Conservation (phyloP, 2,888 invertebrate species). For the Caenorhabditis doughertyi region DNA sequence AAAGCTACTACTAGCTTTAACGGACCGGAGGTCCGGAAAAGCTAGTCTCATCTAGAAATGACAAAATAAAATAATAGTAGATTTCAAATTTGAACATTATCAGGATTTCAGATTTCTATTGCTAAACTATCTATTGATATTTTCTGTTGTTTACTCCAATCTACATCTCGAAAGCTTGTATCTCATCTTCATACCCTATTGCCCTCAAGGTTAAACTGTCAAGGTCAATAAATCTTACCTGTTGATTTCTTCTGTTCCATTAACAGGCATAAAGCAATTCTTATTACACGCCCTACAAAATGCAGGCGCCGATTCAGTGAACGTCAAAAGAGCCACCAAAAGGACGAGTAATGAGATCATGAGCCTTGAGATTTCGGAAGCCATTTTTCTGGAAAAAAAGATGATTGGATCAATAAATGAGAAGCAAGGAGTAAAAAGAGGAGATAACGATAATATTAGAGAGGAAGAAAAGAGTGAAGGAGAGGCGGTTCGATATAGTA, state of each 20-base stretch:
- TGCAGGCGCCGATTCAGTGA: constrained; percentile 60
- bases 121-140: background rate
- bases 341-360: constrained; percentile 33
- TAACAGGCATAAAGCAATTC: constrained; percentile 68
- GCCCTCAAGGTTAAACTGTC: constrained; percentile 37
- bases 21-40: no score
- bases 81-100: no score
- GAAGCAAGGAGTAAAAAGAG: constrained; percentile 18
- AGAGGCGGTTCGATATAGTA: constrained; percentile 60
- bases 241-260: constrained; percentile 50
- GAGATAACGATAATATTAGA: constrained; percentile 43
- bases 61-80: no score
- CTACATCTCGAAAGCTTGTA: background rate
- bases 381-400: constrained; percentile 24
- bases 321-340: constrained; percentile 15
- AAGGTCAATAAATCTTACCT: constrained; percentile 31
- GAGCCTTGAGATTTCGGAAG: constrained; percentile 30
- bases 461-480: constrained; percentile 31
- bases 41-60: no score
- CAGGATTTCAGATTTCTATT: background rate
- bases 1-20: no score
- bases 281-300: constrained; percentile 73
- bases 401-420: constrained; percentile 32
- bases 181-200: background rate
- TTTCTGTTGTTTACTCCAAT: constrained; percentile 10